Conservation (phyloP, 2,113 vertebrate genomes). For the Hydropotes inermis region DNA sequence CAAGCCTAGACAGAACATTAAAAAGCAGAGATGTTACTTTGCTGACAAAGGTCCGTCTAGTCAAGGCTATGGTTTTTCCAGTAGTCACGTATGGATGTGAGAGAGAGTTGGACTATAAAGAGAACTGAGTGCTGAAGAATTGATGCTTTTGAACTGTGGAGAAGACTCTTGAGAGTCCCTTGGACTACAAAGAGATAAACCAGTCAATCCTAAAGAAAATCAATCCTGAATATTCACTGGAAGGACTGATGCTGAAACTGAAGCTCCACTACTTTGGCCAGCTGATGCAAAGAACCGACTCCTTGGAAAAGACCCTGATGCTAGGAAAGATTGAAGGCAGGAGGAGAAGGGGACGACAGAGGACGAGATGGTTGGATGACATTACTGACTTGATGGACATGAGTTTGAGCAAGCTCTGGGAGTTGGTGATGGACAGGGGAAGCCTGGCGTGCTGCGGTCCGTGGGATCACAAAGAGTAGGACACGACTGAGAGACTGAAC, state of each 20-base stretch:
- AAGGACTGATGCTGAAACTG: not conserved
- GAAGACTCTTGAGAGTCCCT: not conserved
- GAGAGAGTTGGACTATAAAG: not conserved
- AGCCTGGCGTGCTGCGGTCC: not conserved
- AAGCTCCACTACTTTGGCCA: not conserved
- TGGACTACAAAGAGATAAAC: not conserved
- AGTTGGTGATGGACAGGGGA: not conserved
- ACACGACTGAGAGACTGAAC: rapidly evolving
- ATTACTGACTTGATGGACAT: not conserved
- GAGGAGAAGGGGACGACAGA: not conserved
- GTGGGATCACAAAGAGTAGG: not conserved
- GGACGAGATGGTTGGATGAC: not conserved
- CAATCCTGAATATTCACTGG: not conserved
- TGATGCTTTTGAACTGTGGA: not conserved
- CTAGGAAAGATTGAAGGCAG: not conserved
- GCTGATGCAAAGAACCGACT: not conserved
- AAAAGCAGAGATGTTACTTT: not conserved
- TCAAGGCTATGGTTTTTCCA: not conserved
- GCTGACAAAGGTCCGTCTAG: not conserved
- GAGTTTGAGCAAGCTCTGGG: not conserved
- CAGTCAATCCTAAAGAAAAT: not conserved
- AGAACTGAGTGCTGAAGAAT: not conserved
- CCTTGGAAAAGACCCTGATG: not conserved
- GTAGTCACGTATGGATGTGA: not conserved
- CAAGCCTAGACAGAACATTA: not conserved